Base-by-base conservation (phyloP, 2,888 invertebrate genomes). In the Ditylenchus weischeri region DNA sequence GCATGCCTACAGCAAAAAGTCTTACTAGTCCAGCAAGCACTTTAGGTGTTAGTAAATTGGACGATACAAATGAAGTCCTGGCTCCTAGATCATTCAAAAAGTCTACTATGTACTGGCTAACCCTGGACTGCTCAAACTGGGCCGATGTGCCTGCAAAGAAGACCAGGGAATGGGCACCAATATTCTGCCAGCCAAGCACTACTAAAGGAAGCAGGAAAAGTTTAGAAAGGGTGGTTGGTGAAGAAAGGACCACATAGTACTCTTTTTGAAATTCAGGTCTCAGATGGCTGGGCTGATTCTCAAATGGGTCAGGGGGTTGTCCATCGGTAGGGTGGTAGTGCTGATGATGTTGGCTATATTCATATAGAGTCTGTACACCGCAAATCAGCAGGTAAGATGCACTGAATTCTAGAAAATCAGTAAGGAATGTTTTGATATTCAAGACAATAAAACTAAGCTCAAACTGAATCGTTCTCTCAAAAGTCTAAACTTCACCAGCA, bases 181-280 rank as follows among this genome's bases (percentile, higher is more conserved):
- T 13, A 21, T 59, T 59, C 11, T 59, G 59, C 59, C 59, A 59
- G 19, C 19, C 59, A 19, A 59, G 59, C 35, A 38, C 36, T 23
- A 36, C 36, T 59, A 59, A 36, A 21, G 36, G 43, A 11, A 19
- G 11, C 43, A 59, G 15, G 10, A 59, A 59, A 15, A 59, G 43
- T 36, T 38, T 4, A 15, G 59, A 59, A 6, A 38, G 19, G 35
- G 21, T 23, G 21, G 1, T 23, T 11, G 35, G 11, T 36, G 43
- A 21, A 21, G 36, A 35, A 11, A 59, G 23, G 19, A 38, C 59
- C 23, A 59, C 59, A 59, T 6, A 59, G n/a, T 59, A 59, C 36
- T 59, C 59, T 19, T 59, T 35, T 8, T 59, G 59, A 8, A 59
- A 59, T 59, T 59, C 59, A 15, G 59, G 59, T 59, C 59, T 35